These are phyloP conservation scores for Leucophenga montana DNA, from an alignment of 2,888 invertebrate genomes.

Conservation along the genomic window DNA sequence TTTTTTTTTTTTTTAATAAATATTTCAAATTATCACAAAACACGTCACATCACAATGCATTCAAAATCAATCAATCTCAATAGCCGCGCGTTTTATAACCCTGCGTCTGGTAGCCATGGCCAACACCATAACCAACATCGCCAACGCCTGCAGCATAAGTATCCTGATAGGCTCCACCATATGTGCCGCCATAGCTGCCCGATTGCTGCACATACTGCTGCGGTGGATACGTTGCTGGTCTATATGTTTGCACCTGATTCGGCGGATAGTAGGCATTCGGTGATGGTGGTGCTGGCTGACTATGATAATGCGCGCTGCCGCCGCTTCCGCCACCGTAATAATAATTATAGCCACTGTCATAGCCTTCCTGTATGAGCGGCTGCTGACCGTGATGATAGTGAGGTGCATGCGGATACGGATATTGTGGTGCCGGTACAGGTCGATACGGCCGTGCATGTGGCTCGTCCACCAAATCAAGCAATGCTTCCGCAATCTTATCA, in stretches of 20 bases:
- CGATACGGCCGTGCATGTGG: slow-evolving; percentile 25
- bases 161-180: slow-evolving; percentile 31
- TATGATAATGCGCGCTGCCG: slow-evolving; percentile 26
- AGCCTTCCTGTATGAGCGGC: slow-evolving; percentile 53
- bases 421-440: slow-evolving; percentile 2
- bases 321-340: slow-evolving; percentile 52
- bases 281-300: slow-evolving; percentile 23
- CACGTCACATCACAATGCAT: too few relatives aligned
- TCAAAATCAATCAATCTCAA: slow-evolving; percentile 28
- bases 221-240: slow-evolving; percentile 27
- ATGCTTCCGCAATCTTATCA: slow-evolving; percentile 53
- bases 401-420: too few relatives aligned
- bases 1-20: too few relatives aligned
- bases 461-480: slow-evolving; percentile 45
- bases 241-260: slow-evolving; percentile 24
- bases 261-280: slow-evolving; percentile 20
- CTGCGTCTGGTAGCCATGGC: slow-evolving; percentile 29
- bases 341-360: slow-evolving; percentile 58
- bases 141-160: slow-evolving; percentile 36
- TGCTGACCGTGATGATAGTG: slow-evolving; percentile 31
- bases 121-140: slow-evolving; percentile 39
- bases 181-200: slow-evolving; percentile 1
- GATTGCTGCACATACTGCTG: slow-evolving; percentile 37
- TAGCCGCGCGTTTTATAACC: slow-evolving; percentile 50
- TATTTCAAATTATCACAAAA: too few relatives aligned